Evolutionary conservation across 2,888 invertebrate genomes (phyloP).

Genomic region (Synergus itoensis): DNA sequence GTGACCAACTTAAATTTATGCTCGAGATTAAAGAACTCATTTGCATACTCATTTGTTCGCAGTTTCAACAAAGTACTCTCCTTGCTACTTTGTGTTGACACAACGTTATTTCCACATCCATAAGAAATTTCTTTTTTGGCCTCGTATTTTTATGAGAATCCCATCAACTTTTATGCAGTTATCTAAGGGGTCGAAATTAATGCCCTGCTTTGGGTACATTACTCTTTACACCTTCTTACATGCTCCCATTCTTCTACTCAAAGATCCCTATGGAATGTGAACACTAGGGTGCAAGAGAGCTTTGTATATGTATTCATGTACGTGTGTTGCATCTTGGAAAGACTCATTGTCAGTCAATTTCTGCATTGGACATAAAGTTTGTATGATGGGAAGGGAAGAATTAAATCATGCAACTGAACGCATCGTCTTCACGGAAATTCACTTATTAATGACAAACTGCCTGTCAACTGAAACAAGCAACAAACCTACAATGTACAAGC

Average conservation of each 20-base stretch:
- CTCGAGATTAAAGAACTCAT: slow-evolving; percentile 2
- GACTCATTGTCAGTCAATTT: not conserved
- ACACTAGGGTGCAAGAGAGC: not conserved
- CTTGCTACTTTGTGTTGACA: not conserved
- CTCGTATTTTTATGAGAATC: not conserved
- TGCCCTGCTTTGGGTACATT: slow-evolving; percentile 19
- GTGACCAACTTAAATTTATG: not conserved
- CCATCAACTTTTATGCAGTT: not conserved
- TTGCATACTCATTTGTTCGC: not conserved
- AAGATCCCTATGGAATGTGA: not conserved
- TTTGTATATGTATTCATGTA: not conserved
- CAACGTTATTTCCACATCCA: not conserved
- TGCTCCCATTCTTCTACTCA: not conserved
- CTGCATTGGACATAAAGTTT: not conserved
- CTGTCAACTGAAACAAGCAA: not conserved
- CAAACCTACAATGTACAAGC: not conserved
- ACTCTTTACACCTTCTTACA: too few species aligned
- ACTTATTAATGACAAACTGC: slow-evolving; percentile 21
- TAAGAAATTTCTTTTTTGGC: not conserved
- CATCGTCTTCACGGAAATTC: slow-evolving; percentile 19
- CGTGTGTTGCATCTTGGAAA: not conserved
- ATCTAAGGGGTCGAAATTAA: slow-evolving; percentile 4
- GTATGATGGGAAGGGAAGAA: not conserved
- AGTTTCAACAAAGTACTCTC: slow-evolving; percentile 4
- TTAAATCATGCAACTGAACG: not conserved